Base-by-base conservation (phyloP, 2,797 vertebrate species). In the Phaenicophaeus curvirostris region DNA sequence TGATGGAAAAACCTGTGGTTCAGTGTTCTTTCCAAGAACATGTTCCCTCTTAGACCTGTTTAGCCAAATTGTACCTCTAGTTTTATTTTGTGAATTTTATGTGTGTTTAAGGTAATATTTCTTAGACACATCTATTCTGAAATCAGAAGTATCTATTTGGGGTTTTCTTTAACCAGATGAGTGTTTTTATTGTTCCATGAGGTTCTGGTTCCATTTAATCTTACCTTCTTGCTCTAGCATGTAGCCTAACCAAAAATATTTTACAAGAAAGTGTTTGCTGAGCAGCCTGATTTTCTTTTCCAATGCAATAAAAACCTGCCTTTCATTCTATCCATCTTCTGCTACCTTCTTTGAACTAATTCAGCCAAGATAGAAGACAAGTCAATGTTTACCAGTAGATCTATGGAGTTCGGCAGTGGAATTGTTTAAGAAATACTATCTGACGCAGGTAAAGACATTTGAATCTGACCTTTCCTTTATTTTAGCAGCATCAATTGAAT, bases 151-250 rank as follows among this genome's bases (percentile, higher is more conserved):
- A 23, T 33, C 5, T 42, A 79, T 65, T 33, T 42, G 19, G 15
- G 39, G 15, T 58, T 63, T 0, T 54, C 17, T 5, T 65, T 74
- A 48, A 62, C 25, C 18, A 48, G 12, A 27, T 31, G 4, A 24
- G 12, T 6, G 23, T 55, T 54, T 81, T 3, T 67, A 61, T n/a
- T 77, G 25, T 55, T 15, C 5, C 28, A 33, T 48, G 10, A 75
- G 35, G n/a, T 69, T 5, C 6, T 0, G 0, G 42, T 48, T 59
- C 14, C 35, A 33, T 21, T 2, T 48, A 4, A 1, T 67, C 13
- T 57, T 33, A 13, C 8, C 2, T 39, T 81, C 27, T 33, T 74
- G 21, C 3, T 67, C 18, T 30, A 24, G 3, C 3, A 18, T 6
- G 10, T 28, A 37, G 42, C 20, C 4, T 48, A 41, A 74, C 17